phyloP scores from a whole-genome alignment of 2,113 vertebrate species.

The Hyla sarda region DNA sequence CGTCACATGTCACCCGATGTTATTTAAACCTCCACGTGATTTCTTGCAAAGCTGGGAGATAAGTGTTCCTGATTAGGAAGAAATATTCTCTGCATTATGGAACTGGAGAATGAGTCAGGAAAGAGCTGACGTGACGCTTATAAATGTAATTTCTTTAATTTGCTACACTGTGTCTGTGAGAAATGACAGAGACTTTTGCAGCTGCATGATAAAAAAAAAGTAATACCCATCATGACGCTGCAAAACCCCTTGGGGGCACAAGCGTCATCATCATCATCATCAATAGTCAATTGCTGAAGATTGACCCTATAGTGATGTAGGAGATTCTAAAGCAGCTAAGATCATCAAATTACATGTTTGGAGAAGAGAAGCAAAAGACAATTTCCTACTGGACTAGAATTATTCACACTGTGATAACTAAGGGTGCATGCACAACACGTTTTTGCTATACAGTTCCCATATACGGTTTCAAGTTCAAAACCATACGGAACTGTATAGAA shows the following conservation, averaged over 20 bases:
- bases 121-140: conserved; percentile 4
- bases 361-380: not conserved
- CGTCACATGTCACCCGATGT: conserved; percentile 4
- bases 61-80: conserved; percentile 33
- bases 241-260: not conserved
- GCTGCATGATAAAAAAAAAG: not conserved
- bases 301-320: not conserved
- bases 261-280: not conserved
- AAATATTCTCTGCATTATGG: conserved; percentile 25
- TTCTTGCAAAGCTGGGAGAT: conserved; percentile 7
- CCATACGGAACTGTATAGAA: too few species aligned
- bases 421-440: too few species aligned
- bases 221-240: not conserved
- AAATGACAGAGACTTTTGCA: not conserved
- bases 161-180: not conserved
- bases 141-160: conserved; percentile 11
- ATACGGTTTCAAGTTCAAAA: too few species aligned
- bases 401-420: not conserved
- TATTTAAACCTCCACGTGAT: conserved; percentile 29
- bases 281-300: not conserved
- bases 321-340: conserved; percentile 1
- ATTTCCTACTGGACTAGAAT: not conserved
- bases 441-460: too few species aligned
- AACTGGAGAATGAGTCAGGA: conserved; percentile 34
- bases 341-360: not conserved